phyloP scores from a whole-genome alignment of 2,888 invertebrate genomes.

The Sycophila texana region DNA sequence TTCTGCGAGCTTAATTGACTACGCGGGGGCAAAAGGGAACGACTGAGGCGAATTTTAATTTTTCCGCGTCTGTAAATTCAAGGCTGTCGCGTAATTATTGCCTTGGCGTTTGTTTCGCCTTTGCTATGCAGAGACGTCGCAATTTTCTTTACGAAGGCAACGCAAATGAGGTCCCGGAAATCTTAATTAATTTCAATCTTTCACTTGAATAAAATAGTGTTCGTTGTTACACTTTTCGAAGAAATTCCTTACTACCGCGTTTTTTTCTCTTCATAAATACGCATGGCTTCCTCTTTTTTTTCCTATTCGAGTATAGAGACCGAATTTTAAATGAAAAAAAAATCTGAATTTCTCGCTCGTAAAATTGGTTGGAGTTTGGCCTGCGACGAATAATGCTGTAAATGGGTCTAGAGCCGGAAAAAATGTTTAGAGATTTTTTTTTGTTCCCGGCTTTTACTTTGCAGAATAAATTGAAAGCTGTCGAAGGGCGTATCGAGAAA shows the following conservation, averaged over 20 bases:
- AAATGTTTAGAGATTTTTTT: neutral
- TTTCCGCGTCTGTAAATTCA: constrained; percentile 17
- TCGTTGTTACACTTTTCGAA: too few species aligned
- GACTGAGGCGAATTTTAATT: constrained; percentile 18
- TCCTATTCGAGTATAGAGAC: too few species aligned
- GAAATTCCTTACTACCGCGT: too few species aligned
- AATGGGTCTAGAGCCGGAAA: too few species aligned
- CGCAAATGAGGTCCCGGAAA: neutral
- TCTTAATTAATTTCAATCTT: constrained; percentile 6
- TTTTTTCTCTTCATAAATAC: too few species aligned
- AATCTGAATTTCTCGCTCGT: too few species aligned
- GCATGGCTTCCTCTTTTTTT: too few species aligned
- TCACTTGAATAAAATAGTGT: neutral
- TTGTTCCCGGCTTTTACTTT: neutral
- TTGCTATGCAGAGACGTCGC: neutral
- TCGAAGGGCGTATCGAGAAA: constrained; percentile 45
- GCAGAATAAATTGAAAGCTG: constrained; percentile 29
- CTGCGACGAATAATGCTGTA: too few species aligned
- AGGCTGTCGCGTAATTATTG: constrained; percentile 7
- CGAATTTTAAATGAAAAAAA: neutral
- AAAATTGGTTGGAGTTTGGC: too few species aligned
- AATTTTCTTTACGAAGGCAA: neutral
- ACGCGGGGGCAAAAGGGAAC: constrained; percentile 17
- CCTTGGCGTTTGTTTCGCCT: constrained; percentile 28
- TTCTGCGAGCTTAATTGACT: constrained; percentile 33